Evolutionary conservation across 2,888 invertebrate genomes (phyloP).

Genomic region (Polyploca ridens): DNA sequence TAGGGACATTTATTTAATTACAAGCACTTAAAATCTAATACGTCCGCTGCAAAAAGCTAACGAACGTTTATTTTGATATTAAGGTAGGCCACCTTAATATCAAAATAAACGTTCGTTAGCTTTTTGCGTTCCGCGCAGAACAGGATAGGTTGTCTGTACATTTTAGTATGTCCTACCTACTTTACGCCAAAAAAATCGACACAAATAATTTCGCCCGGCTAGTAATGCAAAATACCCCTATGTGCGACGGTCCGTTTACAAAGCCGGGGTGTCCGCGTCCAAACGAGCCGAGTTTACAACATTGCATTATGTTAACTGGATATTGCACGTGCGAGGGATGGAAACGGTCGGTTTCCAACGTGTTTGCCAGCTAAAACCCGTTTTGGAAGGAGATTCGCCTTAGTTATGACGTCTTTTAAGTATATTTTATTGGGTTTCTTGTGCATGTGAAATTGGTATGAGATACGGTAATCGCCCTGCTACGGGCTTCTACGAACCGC

Average conservation of each 20-base stretch:
- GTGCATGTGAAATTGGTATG: neutral
- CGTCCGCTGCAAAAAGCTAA: too few relatives aligned
- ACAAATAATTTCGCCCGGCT: too few relatives aligned
- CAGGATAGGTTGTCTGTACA: too few relatives aligned
- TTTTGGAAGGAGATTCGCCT: neutral
- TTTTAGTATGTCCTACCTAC: too few relatives aligned
- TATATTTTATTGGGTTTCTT: neutral
- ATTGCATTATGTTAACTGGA: conserved; percentile 34
- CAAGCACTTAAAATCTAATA: too few relatives aligned
- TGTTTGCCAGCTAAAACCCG: neutral
- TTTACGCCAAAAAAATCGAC: too few relatives aligned
- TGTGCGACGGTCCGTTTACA: conserved; percentile 55
- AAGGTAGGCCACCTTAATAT: too few relatives aligned
- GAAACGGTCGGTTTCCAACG: neutral
- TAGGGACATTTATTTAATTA: too few relatives aligned
- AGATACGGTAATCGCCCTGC: neutral
- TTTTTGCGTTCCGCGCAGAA: too few relatives aligned
- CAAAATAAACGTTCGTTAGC: too few relatives aligned
- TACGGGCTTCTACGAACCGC: conserved; percentile 1
- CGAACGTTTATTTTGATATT: too few relatives aligned
- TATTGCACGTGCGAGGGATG: conserved; percentile 5
- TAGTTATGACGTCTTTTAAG: neutral
- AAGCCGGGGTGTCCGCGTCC: conserved; percentile 36
- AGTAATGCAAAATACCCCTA: too few relatives aligned
- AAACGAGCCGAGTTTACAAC: conserved; percentile 26